Evolutionary conservation across 1,140 invertebrate genomes (phyloP).

Genomic region (Panulirus ornatus): DNA sequence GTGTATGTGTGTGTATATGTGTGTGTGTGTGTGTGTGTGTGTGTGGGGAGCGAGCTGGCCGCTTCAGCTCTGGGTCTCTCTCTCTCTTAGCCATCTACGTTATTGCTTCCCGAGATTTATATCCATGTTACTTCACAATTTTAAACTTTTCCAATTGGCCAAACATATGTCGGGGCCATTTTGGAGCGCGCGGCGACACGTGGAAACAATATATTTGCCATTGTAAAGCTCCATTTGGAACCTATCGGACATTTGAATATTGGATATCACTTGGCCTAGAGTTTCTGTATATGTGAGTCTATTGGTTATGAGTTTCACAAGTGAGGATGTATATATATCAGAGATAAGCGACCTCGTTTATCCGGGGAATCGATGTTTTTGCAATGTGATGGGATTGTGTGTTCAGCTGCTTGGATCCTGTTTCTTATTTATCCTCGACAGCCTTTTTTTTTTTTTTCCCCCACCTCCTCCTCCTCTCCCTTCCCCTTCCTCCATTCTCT

Average conservation of each 20-base stretch:
- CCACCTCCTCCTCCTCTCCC: neutral
- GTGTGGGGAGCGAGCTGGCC: neutral
- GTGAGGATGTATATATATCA: conserved; percentile 64
- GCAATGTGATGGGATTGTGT: neutral
- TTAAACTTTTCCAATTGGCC: conserved; percentile 75
- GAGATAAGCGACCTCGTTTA: conserved; percentile 63
- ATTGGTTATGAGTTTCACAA: conserved; percentile 68
- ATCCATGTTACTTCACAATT: conserved; percentile 74
- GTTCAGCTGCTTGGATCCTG: neutral
- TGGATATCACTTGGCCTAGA: conserved; percentile 72
- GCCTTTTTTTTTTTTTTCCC: no score
- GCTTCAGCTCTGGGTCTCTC: neutral
- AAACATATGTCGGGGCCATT: conserved; percentile 75
- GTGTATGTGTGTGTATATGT: conserved; percentile 9
- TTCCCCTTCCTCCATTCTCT: neutral
- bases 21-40: no score
- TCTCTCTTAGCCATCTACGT: conserved; percentile 21
- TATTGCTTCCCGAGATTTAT: conserved; percentile 74
- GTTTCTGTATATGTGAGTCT: conserved; percentile 47
- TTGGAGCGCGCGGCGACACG: conserved; percentile 71
- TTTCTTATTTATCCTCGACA: neutral
- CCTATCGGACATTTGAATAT: conserved; percentile 75
- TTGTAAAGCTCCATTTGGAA: conserved; percentile 73
- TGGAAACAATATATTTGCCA: conserved; percentile 74
- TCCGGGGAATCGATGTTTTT: conserved; percentile 64